Conservation (phyloP, 1,140 invertebrate species). For the Pteromalus puparum region DNA sequence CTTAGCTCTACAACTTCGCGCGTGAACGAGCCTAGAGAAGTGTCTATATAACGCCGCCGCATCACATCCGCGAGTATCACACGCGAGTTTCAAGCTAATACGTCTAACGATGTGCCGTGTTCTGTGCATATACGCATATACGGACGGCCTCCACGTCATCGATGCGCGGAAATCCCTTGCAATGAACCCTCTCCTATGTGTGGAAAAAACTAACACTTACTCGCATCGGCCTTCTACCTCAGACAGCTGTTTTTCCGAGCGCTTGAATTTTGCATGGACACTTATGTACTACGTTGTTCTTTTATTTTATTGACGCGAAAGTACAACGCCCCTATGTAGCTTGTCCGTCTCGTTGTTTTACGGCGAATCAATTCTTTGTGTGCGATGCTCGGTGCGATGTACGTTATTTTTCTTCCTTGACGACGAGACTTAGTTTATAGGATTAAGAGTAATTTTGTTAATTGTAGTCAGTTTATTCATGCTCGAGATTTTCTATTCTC, state of each 20-base stretch:
- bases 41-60: neutral
- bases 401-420: too few relatives aligned
- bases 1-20: neutral
- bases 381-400: too few relatives aligned
- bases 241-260: neutral
- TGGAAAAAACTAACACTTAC: constrained; percentile 2
- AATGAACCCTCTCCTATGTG: neutral
- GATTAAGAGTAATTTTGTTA: too few relatives aligned
- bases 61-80: neutral
- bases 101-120: too few relatives aligned
- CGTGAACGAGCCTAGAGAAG: neutral
- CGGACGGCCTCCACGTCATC: neutral
- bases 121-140: neutral
- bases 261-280: neutral
- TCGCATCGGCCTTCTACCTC: too few relatives aligned
- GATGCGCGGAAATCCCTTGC: neutral
- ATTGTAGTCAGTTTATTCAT: too few relatives aligned
- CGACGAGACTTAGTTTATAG: too few relatives aligned
- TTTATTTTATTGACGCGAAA: neutral
- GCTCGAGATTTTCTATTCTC: too few relatives aligned
- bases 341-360: neutral
- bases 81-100: neutral
- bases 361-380: neutral
- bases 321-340: neutral
- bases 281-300: neutral